Percentiles rank a stretch among this genome's conserved stretches.
Conservation (phyloP, 2,113 vertebrate species). For the Catharus bicknelli region DNA sequence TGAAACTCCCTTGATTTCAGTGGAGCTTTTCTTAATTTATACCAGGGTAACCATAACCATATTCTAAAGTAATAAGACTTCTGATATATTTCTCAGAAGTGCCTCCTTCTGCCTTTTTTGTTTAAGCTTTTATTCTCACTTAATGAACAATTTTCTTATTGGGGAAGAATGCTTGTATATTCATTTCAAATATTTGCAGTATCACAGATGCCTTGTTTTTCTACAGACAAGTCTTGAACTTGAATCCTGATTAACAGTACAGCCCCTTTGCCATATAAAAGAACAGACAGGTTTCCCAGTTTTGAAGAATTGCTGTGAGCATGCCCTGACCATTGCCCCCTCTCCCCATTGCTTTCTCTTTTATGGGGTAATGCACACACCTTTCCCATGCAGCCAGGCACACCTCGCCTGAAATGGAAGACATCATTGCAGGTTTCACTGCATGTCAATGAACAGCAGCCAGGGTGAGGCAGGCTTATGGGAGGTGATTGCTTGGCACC, state of each 20-base stretch:
- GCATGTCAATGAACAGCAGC: not conserved
- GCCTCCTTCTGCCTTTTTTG: conserved; percentile 27
- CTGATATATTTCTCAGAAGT: conserved; percentile 42
- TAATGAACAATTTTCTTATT: conserved; percentile 36
- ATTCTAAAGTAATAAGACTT: conserved; percentile 38
- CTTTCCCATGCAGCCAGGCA: not conserved
- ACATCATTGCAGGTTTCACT: not conserved
- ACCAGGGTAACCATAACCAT: conserved; percentile 43
- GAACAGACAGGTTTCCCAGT: not conserved
- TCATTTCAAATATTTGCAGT: not conserved
- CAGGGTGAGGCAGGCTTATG: not conserved
- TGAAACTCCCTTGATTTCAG: conserved; percentile 42
- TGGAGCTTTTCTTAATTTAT: conserved; percentile 51
- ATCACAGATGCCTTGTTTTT: not conserved
- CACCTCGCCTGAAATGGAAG: not conserved
- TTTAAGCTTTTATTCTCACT: conserved; percentile 32
- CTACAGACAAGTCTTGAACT: not conserved
- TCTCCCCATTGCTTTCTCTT: not conserved
- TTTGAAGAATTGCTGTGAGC: not conserved
- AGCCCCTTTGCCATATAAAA: not conserved
- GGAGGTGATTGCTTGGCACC: not conserved
- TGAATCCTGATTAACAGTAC: not conserved
- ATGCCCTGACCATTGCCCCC: not conserved
- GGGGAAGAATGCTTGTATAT: not conserved
- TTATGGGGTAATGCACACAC: not conserved